A percentile compares a stretch with the other conserved stretches of the same genome.
Conservation (phyloP, 2,888 invertebrate genomes). For the Eledone cirrhosa region DNA sequence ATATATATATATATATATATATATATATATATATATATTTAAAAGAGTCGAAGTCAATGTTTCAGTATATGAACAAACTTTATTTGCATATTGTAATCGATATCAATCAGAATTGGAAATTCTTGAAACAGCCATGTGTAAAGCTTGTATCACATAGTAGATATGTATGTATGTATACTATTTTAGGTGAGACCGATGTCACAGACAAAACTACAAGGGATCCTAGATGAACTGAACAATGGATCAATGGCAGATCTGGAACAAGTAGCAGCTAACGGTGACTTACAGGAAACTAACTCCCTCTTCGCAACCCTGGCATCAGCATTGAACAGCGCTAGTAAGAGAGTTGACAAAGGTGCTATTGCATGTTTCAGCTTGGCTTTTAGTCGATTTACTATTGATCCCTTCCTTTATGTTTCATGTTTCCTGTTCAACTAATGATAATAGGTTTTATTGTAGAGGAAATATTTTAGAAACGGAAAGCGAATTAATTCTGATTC, state of each 20-base stretch:
- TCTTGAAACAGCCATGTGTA: too few species aligned
- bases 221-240: constrained; percentile 32
- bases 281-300: constrained; percentile 36
- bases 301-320: constrained; percentile 36
- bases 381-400: constrained; percentile 20
- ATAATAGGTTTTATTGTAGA: background rate
- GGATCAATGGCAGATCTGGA: constrained; percentile 34
- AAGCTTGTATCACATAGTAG: too few species aligned
- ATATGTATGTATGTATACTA: background rate
- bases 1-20: too few species aligned
- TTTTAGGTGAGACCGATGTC: constrained; percentile 34
- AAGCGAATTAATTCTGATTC: too few species aligned
- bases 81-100: too few species aligned
- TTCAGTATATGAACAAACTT: too few species aligned
- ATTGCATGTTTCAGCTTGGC: constrained; percentile 38
- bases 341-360: constrained; percentile 41
- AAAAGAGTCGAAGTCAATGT: too few species aligned
- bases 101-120: too few species aligned
- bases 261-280: constrained; percentile 39
- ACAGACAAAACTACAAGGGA: constrained; percentile 26
- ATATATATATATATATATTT: too few species aligned
- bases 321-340: constrained; percentile 44
- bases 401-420: background rate
- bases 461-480: too few species aligned
- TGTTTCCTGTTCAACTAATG: background rate